Percentiles rank a stretch among this genome's conserved stretches.
These are phyloP conservation scores for Formicarius rufipectus DNA, from an alignment of 2,113 vertebrate species.

Conservation along the genomic window DNA sequence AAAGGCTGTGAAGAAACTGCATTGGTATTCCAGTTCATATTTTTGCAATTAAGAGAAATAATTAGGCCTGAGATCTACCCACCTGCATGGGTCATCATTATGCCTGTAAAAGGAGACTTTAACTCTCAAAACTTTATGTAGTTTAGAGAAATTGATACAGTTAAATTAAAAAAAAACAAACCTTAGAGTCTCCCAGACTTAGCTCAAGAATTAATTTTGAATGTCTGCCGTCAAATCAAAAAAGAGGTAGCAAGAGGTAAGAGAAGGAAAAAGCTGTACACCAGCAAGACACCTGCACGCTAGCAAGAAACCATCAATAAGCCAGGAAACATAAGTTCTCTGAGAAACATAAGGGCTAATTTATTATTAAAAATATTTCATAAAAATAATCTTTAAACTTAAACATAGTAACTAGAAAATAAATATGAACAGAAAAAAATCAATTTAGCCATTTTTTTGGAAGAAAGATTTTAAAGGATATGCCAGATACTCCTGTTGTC, in stretches of 20 bases:
- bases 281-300: slow-evolving; percentile 24
- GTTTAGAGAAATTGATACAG: background rate
- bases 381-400: background rate
- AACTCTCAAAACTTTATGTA: background rate
- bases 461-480: background rate
- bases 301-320: slow-evolving; percentile 39
- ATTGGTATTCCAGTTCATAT: background rate
- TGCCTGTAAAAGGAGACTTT: background rate
- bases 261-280: slow-evolving; percentile 8
- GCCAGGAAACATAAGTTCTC: slow-evolving; percentile 59
- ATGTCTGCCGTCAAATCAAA: background rate
- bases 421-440: background rate
- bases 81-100: slow-evolving; percentile 30
- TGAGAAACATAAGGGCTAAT: slow-evolving; percentile 69
- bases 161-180: background rate
- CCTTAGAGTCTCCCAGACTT: background rate
- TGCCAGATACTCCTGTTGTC: background rate
- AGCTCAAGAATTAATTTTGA: slow-evolving; percentile 21
- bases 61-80: background rate
- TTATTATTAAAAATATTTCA: slow-evolving; percentile 16
- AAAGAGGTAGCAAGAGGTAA: background rate
- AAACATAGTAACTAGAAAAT: background rate
- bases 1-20: slow-evolving; percentile 7
- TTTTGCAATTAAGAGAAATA: background rate
- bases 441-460: background rate